Base-by-base conservation (phyloP, 1,140 invertebrate genomes). In the Lordiphosa collinella region DNA sequence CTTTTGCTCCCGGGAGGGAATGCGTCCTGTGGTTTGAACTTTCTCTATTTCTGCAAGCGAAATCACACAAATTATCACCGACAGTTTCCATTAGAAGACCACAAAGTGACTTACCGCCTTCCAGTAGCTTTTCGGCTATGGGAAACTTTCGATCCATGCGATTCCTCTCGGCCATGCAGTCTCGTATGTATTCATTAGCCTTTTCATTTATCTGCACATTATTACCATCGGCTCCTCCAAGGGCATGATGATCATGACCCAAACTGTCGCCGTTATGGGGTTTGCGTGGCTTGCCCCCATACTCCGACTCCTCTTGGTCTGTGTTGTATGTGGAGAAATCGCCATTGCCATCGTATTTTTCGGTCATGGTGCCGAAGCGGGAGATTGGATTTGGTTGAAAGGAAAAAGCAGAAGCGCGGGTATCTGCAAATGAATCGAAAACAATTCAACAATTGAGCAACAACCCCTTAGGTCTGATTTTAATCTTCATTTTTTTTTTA, bases 181-280 rank as follows among this genome's bases (percentile, higher is more conserved):
- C 94, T 6, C 92, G 90, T 64, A 95, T 92, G 72, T 95, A 95
- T 89, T 95, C 94, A 36, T 91, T 93, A 72, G 93, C 93, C 90
- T 94, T 95, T 66, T 94, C 92, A 75, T 91, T 90, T 46, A 90
- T 60, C 76, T 86, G 87, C 84, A 90, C 35, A 54, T 40, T 79
- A 36, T 37, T 50, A 10, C 37, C 47, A 35, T 48, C 52, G 40
- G 55, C 73, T 29, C 53, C 63, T 11, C 63, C 82, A 37, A 47
- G 46, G 12, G 55, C 73, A 78, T 90, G 90, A 84, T 92, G 90
- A 84, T 92, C 91, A 89, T 91, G 89, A 43, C 51, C 67, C 9
- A 57, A 65, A 32, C 57, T 76, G 49, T 88, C 86, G 35, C 85
- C 87, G 35, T 88, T 88, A 32, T 88, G 87, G 35, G 86, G 60